A percentile compares a stretch with the other conserved stretches of the same genome.
Conservation (phyloP, 30 jellyfish, hydroid and myxozoan genomes). For the Hydractinia symbiolongicarpus region DNA sequence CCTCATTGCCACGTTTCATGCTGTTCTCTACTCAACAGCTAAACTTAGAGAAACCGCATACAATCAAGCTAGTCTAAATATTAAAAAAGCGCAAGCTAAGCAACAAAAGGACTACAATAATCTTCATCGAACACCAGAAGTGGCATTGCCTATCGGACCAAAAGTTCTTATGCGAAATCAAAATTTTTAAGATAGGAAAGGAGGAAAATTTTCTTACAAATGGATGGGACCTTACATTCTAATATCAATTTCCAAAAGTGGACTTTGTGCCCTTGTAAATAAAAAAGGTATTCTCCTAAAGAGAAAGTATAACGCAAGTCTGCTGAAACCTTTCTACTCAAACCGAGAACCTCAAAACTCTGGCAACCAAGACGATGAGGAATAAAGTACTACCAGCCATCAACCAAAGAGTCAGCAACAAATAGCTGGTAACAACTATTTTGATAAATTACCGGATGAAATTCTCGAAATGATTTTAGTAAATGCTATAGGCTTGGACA, state of each 20-base stretch:
- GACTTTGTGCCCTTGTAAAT: background rate
- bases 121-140: no score
- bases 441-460: no score
- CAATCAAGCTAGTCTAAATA: background rate
- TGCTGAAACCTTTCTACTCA: conserved; percentile 2
- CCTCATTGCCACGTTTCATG: no score
- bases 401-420: background rate
- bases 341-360: background rate
- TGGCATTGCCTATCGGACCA: no score
- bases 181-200: no score
- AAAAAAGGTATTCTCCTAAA: background rate
- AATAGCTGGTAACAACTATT: no score
- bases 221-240: conserved; percentile 1
- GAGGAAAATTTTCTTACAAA: background rate
- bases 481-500: no score
- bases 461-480: no score
- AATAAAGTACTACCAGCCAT: background rate
- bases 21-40: no score
- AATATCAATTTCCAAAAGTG: background rate
- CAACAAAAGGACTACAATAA: no score
- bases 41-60: conserved; percentile 8
- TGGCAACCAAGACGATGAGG: background rate
- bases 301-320: conserved; percentile 8
- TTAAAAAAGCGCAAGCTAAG: background rate
- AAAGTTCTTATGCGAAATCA: no score